Base-by-base conservation (phyloP, 2,113 vertebrate genomes). In the Acinonyx jubatus region DNA sequence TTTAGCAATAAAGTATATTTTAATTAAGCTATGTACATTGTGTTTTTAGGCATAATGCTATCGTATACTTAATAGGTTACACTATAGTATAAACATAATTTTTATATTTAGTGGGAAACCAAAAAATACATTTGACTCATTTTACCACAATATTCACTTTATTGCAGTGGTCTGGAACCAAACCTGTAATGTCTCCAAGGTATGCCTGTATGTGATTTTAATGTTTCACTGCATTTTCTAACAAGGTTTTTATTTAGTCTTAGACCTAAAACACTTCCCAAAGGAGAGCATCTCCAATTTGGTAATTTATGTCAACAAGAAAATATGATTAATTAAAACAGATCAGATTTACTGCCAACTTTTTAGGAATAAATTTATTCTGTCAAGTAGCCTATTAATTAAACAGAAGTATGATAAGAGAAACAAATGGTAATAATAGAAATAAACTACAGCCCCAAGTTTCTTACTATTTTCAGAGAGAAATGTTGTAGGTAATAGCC, bases 221-320 rank as follows among this genome's bases (percentile, higher is more conserved):
- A 81, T n/a, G 19, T 81, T 94, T 84, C 57, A 55, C 21, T 89
- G 73, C 5, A 69, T 71, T 94, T 94, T 85, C 57, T 29, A 94
- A 48, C 19, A 96, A 69, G 25, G 27, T 38, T 91, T 91, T 94
- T 45, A 85, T 86, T 94, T 94, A 80, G 31, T 69, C 57, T 69
- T 81, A 89, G 73, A 89, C 31, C 7, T 55, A 66, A 91, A 94
- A 68, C 31, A 91, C 50, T 94, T 93, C 29, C 82, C 52, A 66
- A 92, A 96, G 23, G 83, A 92, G 12, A 80, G 9, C 38, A 76
- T 85, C 57, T 97, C 84, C 55, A 92, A 92, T 91, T 92, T 63
- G 41, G 23, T 74, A 66, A 95, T 91, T 96, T 97, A 80, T 76
- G 88, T 94, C 96, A 92, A 63, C 71, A 94, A 94, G 79, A 97